Evolutionary conservation across 1,140 invertebrate species (phyloP), one percentile per base, ranked within the genome.

Genomic region (Druon quercuslanigerum): DNA sequence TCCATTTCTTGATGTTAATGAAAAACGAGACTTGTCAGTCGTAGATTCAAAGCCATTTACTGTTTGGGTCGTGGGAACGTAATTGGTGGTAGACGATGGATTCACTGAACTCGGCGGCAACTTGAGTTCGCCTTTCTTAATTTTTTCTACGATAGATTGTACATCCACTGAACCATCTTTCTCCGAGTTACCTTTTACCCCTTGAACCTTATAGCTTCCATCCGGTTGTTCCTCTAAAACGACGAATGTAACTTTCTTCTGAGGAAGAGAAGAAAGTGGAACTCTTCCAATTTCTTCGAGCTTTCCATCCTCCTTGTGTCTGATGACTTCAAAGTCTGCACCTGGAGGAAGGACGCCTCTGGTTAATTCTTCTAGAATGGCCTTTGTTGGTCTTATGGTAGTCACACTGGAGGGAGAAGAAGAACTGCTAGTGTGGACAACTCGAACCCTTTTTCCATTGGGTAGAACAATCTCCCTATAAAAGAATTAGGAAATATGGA

Each of bases 161-260:
- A 96, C 94, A 82, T 96, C 95, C 3, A 91, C 90, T 1, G 90
- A 91, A n/a, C 92, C 92, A 17, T 94, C 93, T 81, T 94, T 94
- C n/a, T 94, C 94, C 5, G 93, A 92, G 85, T 95, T 94, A 76
- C 95, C 94, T 78, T 88, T 89, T 6, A 87, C 82, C 19, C 85
- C 85, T 57, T 87, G 85, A 2, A 97, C 95, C 90, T 96, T 96
- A 71, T 95, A 95, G 56, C 94, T 95, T 40, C 96, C 96, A 83
- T 97, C 96, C 1, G 94, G 92, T 87, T 96, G 96, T 84, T 97
- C 96, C 89, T 97, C 96, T 16, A 97, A 89, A 50, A 96, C 95
- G 5, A 97, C 96, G 82, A 96, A 97, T 0, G 96, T 96, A 0
- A 96, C 95, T 86, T 96, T 96, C 87, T 96, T 96, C 75, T 95